Evolutionary conservation across 2,797 vertebrate species (phyloP).

Genomic region (Sciurus carolinensis): DNA sequence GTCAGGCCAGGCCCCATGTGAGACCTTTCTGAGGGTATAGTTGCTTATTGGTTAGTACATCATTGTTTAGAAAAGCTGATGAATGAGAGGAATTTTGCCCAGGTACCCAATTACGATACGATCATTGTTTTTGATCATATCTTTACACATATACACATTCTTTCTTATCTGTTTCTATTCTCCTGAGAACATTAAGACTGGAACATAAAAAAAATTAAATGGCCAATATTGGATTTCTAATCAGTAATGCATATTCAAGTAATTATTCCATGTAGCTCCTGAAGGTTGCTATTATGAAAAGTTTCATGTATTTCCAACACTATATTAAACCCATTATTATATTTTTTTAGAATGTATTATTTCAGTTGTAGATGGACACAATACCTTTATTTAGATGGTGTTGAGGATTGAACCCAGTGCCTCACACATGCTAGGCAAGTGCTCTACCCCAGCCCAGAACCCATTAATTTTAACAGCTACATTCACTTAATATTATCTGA

Average conservation of each 20-base stretch:
- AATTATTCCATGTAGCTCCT: not conserved
- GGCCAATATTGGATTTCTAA: not conserved
- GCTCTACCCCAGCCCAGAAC: too few species aligned
- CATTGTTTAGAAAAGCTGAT: not conserved
- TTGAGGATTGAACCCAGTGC: too few species aligned
- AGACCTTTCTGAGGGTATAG: not conserved
- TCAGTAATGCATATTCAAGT: not conserved
- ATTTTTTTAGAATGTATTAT: not conserved
- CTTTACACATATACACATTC: not conserved
- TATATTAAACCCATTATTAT: not conserved
- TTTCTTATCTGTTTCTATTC: not conserved
- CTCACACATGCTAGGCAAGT: too few species aligned
- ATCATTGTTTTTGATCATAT: not conserved
- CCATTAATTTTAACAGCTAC: not conserved
- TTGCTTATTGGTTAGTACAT: not conserved
- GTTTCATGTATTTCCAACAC: not conserved
- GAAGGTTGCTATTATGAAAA: not conserved
- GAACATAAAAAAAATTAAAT: not conserved
- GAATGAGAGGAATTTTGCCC: slow-evolving; percentile 13
- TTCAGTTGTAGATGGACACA: too few species aligned
- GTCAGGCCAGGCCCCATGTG: not conserved
- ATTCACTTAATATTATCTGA: not conserved
- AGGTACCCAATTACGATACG: not conserved
- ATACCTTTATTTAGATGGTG: too few species aligned
- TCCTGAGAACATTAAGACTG: not conserved